A percentile compares a stretch with the other conserved stretches of the same genome.
These are phyloP conservation scores for Astur gentilis DNA, from an alignment of 2,113 vertebrate species.

Conservation along the genomic window DNA sequence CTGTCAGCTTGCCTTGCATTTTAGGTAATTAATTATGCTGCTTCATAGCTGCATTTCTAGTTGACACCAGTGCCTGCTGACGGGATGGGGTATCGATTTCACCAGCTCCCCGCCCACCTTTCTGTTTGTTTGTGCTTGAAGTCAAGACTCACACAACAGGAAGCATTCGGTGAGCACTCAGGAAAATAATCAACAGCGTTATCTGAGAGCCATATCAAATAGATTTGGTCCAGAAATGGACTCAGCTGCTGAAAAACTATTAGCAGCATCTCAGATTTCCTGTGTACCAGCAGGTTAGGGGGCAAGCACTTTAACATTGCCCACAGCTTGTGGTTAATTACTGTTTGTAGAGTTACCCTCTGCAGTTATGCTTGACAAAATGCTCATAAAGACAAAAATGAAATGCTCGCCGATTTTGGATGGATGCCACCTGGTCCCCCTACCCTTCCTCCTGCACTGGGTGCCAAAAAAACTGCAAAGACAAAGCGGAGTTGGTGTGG, in stretches of 20 bases:
- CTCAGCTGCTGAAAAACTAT: conserved; percentile 63
- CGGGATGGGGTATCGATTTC: background rate
- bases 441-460: background rate
- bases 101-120: background rate
- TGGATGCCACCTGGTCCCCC: conserved; percentile 12
- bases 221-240: conserved; percentile 36
- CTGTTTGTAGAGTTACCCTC: conserved; percentile 68
- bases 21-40: background rate
- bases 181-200: background rate
- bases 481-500: background rate
- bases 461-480: background rate
- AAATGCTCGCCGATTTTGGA: conserved; percentile 47
- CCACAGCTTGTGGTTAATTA: conserved; percentile 73
- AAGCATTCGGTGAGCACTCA: background rate
- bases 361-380: conserved; percentile 70
- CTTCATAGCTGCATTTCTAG: background rate
- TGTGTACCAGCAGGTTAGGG: conserved; percentile 16
- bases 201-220: conserved; percentile 7
- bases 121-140: conserved; percentile 5
- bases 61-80: background rate
- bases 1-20: conserved; percentile 24
- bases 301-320: conserved; percentile 60
- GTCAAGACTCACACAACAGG: background rate
- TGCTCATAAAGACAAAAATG: conserved; percentile 62
- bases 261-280: conserved; percentile 63